Percentiles rank a stretch among this genome's conserved stretches.
Evolutionary conservation across 1,140 invertebrate species (phyloP).

Genomic region (Andricus grossulariae): DNA sequence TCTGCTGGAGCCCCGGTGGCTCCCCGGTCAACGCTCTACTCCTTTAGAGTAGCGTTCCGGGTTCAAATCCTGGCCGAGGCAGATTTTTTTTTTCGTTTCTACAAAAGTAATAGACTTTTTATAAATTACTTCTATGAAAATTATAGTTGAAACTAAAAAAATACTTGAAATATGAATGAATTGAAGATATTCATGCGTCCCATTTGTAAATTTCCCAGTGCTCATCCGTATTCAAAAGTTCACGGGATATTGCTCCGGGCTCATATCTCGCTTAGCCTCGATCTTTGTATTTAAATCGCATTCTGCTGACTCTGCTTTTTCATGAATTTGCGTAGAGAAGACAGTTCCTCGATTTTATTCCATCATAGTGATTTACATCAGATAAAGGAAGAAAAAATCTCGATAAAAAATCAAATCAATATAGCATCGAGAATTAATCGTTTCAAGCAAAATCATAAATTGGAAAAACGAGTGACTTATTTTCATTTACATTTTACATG

Average conservation of each 20-base stretch:
- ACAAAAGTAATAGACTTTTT: too few species aligned
- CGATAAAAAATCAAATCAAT: neutral
- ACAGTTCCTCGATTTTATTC: constrained; percentile 8
- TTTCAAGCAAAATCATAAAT: too few species aligned
- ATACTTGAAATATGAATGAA: neutral
- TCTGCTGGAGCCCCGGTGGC: too few species aligned
- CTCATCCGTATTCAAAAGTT: constrained; percentile 28
- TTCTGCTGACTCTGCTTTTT: constrained; percentile 2
- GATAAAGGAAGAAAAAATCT: neutral
- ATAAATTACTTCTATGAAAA: too few species aligned
- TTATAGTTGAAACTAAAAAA: too few species aligned
- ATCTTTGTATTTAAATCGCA: constrained; percentile 27
- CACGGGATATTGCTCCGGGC: constrained; percentile 1
- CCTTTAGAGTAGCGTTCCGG: too few species aligned
- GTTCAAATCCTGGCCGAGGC: too few species aligned
- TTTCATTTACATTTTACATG: neutral
- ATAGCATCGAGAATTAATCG: neutral
- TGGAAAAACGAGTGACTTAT: neutral
- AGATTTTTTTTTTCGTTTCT: too few species aligned
- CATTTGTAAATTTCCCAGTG: constrained; percentile 12
- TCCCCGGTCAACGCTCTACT: too few species aligned
- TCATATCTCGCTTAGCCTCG: constrained; percentile 29
- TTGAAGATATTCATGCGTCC: constrained; percentile 5
- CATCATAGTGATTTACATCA: neutral
- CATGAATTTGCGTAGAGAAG: constrained; percentile 21